Evolutionary conservation across 2,888 invertebrate genomes (phyloP).

Genomic region (Callimorpha dominula): DNA sequence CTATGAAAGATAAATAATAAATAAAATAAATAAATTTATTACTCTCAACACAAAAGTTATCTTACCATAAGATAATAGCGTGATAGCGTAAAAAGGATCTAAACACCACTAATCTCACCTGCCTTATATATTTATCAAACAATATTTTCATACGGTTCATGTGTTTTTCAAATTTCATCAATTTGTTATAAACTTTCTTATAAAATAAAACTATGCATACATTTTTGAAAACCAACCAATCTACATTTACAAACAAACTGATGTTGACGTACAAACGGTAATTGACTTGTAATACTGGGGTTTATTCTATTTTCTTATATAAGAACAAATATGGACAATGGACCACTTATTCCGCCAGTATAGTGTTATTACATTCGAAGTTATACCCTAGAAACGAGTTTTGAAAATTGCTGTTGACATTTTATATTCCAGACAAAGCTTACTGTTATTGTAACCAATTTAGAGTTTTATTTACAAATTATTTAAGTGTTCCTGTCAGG

Average conservation of each 20-base stretch:
- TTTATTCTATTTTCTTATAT: neutral
- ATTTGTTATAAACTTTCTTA: too few relatives aligned
- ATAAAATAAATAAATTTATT: too few relatives aligned
- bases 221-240: neutral
- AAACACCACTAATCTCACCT: too few relatives aligned
- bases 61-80: neutral
- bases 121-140: neutral
- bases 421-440: constrained; percentile 24
- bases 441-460: neutral
- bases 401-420: constrained; percentile 28
- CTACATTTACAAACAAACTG: neutral
- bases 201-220: neutral
- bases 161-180: too few relatives aligned
- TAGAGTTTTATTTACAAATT: neutral
- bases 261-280: neutral
- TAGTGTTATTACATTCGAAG: constrained; percentile 13
- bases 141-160: neutral
- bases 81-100: neutral
- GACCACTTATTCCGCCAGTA: constrained; percentile 1
- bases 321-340: constrained; percentile 6
- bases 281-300: neutral
- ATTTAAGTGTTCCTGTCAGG: neutral
- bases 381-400: constrained; percentile 17
- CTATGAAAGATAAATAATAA: neutral
- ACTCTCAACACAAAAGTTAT: too few relatives aligned